phyloP scores from a whole-genome alignment of 1,140 invertebrate genomes.

The Drosophila ohnishii region DNA sequence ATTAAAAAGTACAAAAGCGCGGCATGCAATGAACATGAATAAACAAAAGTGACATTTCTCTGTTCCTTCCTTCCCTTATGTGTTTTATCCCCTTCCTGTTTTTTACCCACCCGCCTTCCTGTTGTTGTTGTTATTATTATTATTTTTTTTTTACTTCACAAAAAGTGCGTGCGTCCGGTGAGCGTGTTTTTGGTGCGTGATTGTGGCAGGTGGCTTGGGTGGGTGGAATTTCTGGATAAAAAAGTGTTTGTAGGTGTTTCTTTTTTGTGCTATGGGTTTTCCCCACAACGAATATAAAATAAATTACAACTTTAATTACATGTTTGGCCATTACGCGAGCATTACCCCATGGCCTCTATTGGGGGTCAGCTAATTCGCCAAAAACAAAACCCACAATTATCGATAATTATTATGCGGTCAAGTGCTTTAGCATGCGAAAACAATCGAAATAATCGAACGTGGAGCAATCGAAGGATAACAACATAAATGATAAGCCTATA shows the following conservation, averaged over 20 bases:
- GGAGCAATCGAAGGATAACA: slow-evolving; percentile 59
- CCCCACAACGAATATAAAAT: slow-evolving; percentile 34
- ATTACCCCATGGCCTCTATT: not conserved
- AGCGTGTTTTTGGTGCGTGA: slow-evolving; percentile 33
- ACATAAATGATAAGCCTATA: slow-evolving; percentile 70
- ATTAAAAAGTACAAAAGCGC: slow-evolving; percentile 26
- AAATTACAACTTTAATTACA: slow-evolving; percentile 43
- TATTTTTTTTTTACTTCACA: slow-evolving; percentile 14
- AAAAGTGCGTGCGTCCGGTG: slow-evolving; percentile 52
- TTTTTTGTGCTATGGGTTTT: not conserved
- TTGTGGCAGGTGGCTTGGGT: slow-evolving; percentile 28
- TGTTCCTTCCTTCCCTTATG: slow-evolving; percentile 23
- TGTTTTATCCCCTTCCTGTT: not conserved
- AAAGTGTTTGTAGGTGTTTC: slow-evolving; percentile 6
- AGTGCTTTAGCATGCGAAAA: slow-evolving; percentile 32
- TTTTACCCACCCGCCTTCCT: not conserved
- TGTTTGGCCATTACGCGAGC: slow-evolving; percentile 16
- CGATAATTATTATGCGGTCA: not conserved
- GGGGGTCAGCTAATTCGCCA: slow-evolving; percentile 9
- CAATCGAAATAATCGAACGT: slow-evolving; percentile 26
- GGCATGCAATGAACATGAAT: slow-evolving; percentile 48
- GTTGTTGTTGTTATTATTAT: not conserved
- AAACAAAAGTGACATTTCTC: slow-evolving; percentile 52
- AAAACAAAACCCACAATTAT: slow-evolving; percentile 34
- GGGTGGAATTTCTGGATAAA: slow-evolving; percentile 3